Conservation (phyloP, 2,888 invertebrate species). For the Phengaris arion region DNA sequence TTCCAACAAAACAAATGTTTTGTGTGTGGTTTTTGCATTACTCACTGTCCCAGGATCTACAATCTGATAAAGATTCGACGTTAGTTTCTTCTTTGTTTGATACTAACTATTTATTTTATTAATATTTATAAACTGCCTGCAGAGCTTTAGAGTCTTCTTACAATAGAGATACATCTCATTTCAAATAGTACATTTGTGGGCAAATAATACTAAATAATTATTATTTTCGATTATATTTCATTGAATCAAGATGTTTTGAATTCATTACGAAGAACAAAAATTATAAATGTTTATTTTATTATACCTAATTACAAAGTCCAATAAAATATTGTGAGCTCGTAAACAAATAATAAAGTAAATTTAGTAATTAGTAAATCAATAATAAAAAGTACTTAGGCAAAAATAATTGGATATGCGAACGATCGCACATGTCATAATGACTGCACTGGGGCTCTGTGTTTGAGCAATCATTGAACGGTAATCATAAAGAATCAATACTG, state of each 20-base stretch:
- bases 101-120: neutral
- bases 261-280: neutral
- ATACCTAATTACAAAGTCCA: neutral
- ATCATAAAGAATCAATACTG: conserved; percentile 11
- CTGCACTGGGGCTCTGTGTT: conserved; percentile 6
- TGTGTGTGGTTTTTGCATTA: conserved; percentile 32
- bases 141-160: neutral
- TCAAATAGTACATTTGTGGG: neutral
- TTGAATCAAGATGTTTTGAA: neutral
- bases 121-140: conserved; percentile 8
- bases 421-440: conserved; percentile 3
- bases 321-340: neutral
- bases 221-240: too few relatives aligned
- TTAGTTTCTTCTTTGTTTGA: conserved; percentile 1
- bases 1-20: conserved; percentile 33
- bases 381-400: neutral
- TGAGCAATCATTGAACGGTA: conserved; percentile 17
- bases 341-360: neutral
- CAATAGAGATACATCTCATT: neutral
- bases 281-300: neutral
- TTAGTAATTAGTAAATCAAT: neutral
- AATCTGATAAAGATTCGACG: conserved; percentile 26
- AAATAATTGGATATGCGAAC: conserved; percentile 15
- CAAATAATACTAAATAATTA: neutral
- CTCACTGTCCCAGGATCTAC: conserved; percentile 30